phyloP scores from a whole-genome alignment of 1,140 invertebrate species.

The Homalodisca vitripennis region DNA sequence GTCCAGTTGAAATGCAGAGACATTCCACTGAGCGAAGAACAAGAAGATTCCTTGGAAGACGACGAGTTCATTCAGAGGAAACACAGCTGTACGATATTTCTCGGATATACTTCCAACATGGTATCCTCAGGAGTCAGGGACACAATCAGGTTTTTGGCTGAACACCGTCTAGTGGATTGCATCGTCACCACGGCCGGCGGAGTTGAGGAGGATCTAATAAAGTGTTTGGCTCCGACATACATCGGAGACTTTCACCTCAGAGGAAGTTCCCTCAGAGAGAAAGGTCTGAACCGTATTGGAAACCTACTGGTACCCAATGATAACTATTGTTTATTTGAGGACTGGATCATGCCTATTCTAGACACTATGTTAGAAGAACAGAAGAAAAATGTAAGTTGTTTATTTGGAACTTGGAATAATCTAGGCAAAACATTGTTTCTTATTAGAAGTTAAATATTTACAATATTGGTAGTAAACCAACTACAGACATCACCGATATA shows the following conservation, averaged over 20 bases:
- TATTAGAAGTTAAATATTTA: too few species aligned
- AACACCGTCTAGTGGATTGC: conserved; percentile 92
- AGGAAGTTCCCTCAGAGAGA: conserved; percentile 73
- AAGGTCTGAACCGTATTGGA: conserved; percentile 96
- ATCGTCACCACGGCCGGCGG: conserved; percentile 98
- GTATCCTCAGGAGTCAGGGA: conserved; percentile 94
- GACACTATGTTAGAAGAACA: conserved; percentile 92
- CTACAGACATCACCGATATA: too few species aligned
- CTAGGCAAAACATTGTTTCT: too few species aligned
- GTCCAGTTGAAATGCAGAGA: conserved; percentile 57
- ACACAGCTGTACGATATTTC: conserved; percentile 91
- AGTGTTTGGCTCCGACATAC: conserved; percentile 94
- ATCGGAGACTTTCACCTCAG: conserved; percentile 87
- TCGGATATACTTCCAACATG: conserved; percentile 98
- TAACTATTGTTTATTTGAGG: conserved; percentile 98
- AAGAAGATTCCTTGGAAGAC: conserved; percentile 65
- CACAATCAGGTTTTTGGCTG: conserved; percentile 82
- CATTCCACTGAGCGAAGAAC: conserved; percentile 62
- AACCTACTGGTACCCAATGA: conserved; percentile 98
- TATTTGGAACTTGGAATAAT: too few species aligned
- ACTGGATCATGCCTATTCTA: conserved; percentile 95
- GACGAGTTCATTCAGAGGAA: conserved; percentile 78
- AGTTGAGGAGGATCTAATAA: conserved; percentile 98
- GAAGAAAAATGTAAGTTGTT: conserved; percentile 56
- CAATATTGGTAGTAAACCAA: too few species aligned